A percentile compares a stretch with the other conserved stretches of the same genome.
These are phyloP conservation scores for Serinus canaria DNA, from an alignment of 2,113 vertebrate species.

Conservation along the genomic window DNA sequence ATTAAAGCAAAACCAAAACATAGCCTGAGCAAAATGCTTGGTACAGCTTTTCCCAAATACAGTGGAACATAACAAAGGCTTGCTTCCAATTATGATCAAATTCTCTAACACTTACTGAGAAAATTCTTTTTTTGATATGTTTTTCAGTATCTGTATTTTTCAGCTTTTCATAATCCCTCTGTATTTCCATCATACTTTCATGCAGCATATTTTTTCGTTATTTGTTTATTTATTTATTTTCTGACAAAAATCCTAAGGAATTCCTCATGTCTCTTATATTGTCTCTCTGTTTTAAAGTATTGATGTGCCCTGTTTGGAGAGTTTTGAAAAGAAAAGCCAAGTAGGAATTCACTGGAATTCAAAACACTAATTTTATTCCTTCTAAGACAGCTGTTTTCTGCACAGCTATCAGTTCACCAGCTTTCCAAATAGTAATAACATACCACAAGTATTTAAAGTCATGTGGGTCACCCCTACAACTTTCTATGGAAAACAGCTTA, in stretches of 20 bases:
- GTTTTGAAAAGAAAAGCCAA: not conserved
- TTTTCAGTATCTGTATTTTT: not conserved
- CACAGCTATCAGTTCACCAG: not conserved
- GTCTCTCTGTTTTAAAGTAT: not conserved
- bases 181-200: not conserved
- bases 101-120: not conserved
- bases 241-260: not conserved
- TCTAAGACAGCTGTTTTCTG: not conserved
- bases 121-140: not conserved
- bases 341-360: not conserved
- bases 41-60: not conserved
- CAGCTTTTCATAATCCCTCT: not conserved
- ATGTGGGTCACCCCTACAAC: not conserved
- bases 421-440: not conserved
- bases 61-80: not conserved
- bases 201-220: not conserved
- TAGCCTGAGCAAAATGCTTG: not conserved
- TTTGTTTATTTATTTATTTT: not conserved
- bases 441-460: not conserved
- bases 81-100: not conserved
- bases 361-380: not conserved
- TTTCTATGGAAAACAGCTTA: not conserved
- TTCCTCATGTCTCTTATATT: not conserved
- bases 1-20: not conserved
- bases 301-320: not conserved